phyloP scores from a whole-genome alignment of 2,888 invertebrate genomes.

The Cephus pygmeus region DNA sequence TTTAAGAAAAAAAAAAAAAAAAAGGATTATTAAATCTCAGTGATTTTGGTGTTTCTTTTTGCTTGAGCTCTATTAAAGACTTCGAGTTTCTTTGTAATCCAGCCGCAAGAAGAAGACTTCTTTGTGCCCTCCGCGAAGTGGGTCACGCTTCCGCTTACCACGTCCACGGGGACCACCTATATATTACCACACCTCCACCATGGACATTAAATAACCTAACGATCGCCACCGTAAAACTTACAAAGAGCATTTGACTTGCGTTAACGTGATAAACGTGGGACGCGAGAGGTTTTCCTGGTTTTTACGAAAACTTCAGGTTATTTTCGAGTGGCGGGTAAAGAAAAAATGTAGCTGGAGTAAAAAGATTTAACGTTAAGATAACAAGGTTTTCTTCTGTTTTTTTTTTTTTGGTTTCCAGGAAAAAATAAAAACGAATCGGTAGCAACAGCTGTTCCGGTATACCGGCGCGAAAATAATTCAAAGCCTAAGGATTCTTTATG shows the following conservation, averaged over 20 bases:
- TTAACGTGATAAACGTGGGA: background rate
- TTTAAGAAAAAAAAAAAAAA: background rate
- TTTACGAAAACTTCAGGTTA: background rate
- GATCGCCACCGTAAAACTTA: background rate
- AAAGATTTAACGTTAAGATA: background rate
- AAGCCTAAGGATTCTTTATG: background rate
- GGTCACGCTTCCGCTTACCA: slow-evolving; percentile 48
- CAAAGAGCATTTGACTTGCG: background rate
- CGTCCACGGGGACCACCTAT: background rate
- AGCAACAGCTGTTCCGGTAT: background rate
- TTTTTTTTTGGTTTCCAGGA: background rate
- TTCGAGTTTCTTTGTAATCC: background rate
- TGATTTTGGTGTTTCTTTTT: background rate
- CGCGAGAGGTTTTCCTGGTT: background rate
- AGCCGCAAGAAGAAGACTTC: slow-evolving; percentile 2
- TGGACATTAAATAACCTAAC: background rate
- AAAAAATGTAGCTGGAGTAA: background rate
- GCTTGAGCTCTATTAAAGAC: background rate
- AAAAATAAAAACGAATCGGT: background rate
- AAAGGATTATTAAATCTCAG: background rate
- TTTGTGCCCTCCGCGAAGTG: slow-evolving; percentile 38
- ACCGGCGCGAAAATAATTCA: background rate
- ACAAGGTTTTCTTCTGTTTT: background rate
- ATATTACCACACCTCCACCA: background rate
- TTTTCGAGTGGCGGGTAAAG: background rate